A percentile compares a stretch with the other conserved stretches of the same genome.
These are phyloP conservation scores for Bolinopsis microptera DNA, from an alignment of 37 sponge, comb jelly and placozoan species.

Conservation along the genomic window DNA sequence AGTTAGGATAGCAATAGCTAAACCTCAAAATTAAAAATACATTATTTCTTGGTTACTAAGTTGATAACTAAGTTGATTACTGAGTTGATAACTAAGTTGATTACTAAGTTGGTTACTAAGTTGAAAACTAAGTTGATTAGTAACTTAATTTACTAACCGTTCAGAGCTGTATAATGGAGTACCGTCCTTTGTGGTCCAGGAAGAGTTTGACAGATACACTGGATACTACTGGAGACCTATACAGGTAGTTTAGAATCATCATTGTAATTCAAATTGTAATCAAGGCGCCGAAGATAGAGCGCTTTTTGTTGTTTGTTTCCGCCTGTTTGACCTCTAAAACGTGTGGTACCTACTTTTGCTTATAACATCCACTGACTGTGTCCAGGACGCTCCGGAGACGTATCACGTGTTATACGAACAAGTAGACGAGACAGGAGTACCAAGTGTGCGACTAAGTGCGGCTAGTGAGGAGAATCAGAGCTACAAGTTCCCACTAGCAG, in stretches of 20 bases:
- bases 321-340: neutral
- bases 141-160: too few species aligned
- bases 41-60: too few species aligned
- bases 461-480: neutral
- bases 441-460: slow-evolving; percentile 14
- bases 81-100: too few species aligned
- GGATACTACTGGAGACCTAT: slow-evolving; percentile 65
- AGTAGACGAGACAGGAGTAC: slow-evolving; percentile 47
- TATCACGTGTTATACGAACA: slow-evolving; percentile 48
- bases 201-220: slow-evolving; percentile 63
- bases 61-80: too few species aligned
- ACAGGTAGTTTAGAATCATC: neutral
- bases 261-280: too few species aligned
- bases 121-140: too few species aligned
- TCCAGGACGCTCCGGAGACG: neutral
- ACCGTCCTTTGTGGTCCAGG: neutral
- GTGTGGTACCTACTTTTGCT: too few species aligned
- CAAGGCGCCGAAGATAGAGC: neutral
- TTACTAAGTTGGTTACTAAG: too few species aligned
- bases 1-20: too few species aligned
- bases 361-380: neutral
- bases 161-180: slow-evolving; percentile 40
- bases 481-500: slow-evolving; percentile 36
- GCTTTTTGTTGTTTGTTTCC: neutral
- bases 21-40: too few species aligned